Base-by-base conservation (phyloP, 2,888 invertebrate species). In the Margaritifera margaritifera region DNA sequence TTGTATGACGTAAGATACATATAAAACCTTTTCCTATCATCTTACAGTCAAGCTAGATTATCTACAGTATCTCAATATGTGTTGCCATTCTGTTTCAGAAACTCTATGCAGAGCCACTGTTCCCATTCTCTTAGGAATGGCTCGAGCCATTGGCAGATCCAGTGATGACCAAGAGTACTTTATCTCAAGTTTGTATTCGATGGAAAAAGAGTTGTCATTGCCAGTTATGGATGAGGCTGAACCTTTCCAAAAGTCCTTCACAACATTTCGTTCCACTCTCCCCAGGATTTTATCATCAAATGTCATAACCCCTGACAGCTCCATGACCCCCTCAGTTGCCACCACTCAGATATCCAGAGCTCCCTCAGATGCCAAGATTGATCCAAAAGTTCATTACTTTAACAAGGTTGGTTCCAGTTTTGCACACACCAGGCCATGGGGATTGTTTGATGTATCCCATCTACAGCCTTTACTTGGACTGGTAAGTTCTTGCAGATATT, bases 351-450 rank as follows among this genome's bases (percentile, higher is more conserved):
- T 56, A 15, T 57, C 59, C 18, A 71, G 70, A 11, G 57, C 70
- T 8, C 62, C 66, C 31, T 42, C 42, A 42, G 80, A 76, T n/a
- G 81, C 75, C 19, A 64, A 69, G 15, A 51, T 77, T 11, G 95
- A 96, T 90, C 94, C 95, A 0, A 93, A 94, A 0, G 94, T 94
- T 0, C 94, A 96, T 87, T 97, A 96, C 90, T 98, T 98, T 86
- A 93, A 94, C 69, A 95, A 95, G 84, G 96, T 95, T 86, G 98
- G 97, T 15, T 96, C 97, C 0, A 96, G 95, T 89, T 98, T 97
- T 87, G 86, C 88, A 0, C 67, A 81, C 52, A 85, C 79, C 2
- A 81, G 80, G 61, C 85, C 85, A 1, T 85, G 85, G 85, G 86
- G 86, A n/a, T 83, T 85, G 65, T 89, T 90, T 71, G 85, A 87